phyloP scores from a whole-genome alignment of 92 coral and sea anemone species.

The Phenganax marumi region DNA sequence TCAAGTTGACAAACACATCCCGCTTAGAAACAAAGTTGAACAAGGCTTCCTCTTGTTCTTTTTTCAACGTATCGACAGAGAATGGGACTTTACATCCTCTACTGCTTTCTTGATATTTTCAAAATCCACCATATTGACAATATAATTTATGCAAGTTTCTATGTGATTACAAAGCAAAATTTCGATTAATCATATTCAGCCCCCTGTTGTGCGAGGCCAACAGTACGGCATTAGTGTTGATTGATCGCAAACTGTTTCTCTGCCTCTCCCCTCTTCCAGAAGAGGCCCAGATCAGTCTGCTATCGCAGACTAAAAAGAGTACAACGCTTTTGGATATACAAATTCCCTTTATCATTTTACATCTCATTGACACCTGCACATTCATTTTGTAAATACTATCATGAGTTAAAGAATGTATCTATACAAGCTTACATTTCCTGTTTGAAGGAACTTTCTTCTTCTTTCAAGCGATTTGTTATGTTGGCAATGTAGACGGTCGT shows the following conservation, averaged over 20 bases:
- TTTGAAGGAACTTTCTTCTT: no score
- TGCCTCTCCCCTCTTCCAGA: background rate
- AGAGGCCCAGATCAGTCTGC: background rate
- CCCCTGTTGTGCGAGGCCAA: background rate
- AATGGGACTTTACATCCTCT: background rate
- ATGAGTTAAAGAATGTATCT: no score
- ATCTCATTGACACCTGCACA: no score
- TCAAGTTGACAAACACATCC: constrained; percentile 44
- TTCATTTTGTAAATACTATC: no score
- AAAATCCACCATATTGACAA: background rate
- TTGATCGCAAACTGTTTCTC: constrained; percentile 39
- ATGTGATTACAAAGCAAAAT: background rate
- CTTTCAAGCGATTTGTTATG: no score
- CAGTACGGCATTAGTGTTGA: constrained; percentile 28
- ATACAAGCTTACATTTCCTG: no score
- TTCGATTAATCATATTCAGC: background rate
- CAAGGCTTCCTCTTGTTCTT: constrained; percentile 44
- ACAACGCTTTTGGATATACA: no score
- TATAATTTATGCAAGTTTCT: background rate
- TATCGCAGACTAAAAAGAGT: background rate
- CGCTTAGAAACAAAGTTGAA: constrained; percentile 37
- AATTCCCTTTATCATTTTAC: no score
- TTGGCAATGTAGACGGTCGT: no score
- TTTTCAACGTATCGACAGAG: constrained; percentile 19
- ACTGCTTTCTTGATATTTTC: constrained; percentile 15